Evolutionary conservation across 23 tunicate species (phyloP).

Genomic region (Diplosoma virens): DNA sequence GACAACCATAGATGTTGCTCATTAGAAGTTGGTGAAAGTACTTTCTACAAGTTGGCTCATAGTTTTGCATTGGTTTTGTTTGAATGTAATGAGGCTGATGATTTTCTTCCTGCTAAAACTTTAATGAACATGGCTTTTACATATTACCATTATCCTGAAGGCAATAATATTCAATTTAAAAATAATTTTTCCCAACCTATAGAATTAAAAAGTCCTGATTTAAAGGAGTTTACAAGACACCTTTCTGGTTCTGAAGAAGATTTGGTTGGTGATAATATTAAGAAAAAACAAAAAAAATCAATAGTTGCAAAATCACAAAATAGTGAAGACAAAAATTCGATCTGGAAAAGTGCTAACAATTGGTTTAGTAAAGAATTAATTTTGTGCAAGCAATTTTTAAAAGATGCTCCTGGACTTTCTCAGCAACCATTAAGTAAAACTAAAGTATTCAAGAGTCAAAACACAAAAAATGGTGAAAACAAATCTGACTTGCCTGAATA

Average conservation of each 20-base stretch:
- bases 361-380: slow-evolving; percentile 39
- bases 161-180: not conserved
- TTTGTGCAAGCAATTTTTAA: slow-evolving; percentile 30
- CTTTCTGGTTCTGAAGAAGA: slow-evolving; percentile 17
- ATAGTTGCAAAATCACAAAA: not conserved
- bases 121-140: slow-evolving; percentile 91
- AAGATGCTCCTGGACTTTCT: slow-evolving; percentile 21
- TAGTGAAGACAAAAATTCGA: not conserved
- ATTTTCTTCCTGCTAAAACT: slow-evolving; percentile 73
- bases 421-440: slow-evolving; percentile 4
- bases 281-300: not conserved
- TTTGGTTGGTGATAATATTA: not conserved
- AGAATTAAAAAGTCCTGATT: slow-evolving; percentile 45
- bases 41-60: slow-evolving; percentile 66
- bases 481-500: not conserved
- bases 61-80: slow-evolving; percentile 84
- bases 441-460: not conserved
- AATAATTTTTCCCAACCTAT: not conserved
- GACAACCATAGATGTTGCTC: slow-evolving; percentile 51
- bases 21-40: slow-evolving; percentile 63
- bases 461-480: not conserved
- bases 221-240: slow-evolving; percentile 7
- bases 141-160: slow-evolving; percentile 66
- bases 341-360: slow-evolving; percentile 12
- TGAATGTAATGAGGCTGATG: slow-evolving; percentile 85